Evolutionary conservation across 2,113 vertebrate genomes (phyloP), one percentile per base, ranked within the genome.

Genomic region (Phyllostomus discolor): DNA sequence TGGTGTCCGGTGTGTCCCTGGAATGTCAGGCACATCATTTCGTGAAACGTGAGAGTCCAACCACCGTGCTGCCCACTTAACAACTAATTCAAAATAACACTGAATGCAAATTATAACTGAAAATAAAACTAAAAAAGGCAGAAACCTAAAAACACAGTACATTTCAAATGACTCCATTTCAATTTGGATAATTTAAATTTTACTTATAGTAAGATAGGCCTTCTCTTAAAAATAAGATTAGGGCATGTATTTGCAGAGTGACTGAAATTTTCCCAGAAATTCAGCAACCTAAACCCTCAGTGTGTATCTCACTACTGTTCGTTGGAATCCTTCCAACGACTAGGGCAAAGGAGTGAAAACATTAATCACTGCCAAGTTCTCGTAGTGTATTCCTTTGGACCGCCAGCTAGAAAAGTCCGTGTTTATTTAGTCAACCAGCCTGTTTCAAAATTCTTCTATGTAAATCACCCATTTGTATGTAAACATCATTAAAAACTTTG

Each of bases 311-410:
- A 73, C 89, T 96, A 79, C 83, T 92, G 43, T 17, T 69, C 76
- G 19, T 38, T 82, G 88, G 80, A 92, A 38, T 82, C 70, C 41
- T 75, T 92, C 90, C 78, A 76, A 66, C 1, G 28, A 15, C 69
- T 19, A 88, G 38, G 20, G 57, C 16, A 87, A 76, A 96, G 85
- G 33, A 26, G 76, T 87, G 41, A 94, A 86, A 96, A 81, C 52
- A 84, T 95, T 67, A 62, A 86, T 82, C 50, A 92, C 59, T 84
- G 92, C 81, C 92, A 96, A 91, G 59, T 93, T 94, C 69, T 94
- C 75, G 64, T 0, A 70, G 81, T n/a, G 28, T 70, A 87, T 96
- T 85, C 96, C 75, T 70, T 66, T 97, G 59, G 59, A 41, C 52
- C 72, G 90, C 72, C 66, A 82, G 28, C 15, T 79, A 50, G 84